Evolutionary conservation across 2,888 invertebrate genomes (phyloP), one percentile per base, ranked within the genome.

Genomic region (Leptothorax acervorum): DNA sequence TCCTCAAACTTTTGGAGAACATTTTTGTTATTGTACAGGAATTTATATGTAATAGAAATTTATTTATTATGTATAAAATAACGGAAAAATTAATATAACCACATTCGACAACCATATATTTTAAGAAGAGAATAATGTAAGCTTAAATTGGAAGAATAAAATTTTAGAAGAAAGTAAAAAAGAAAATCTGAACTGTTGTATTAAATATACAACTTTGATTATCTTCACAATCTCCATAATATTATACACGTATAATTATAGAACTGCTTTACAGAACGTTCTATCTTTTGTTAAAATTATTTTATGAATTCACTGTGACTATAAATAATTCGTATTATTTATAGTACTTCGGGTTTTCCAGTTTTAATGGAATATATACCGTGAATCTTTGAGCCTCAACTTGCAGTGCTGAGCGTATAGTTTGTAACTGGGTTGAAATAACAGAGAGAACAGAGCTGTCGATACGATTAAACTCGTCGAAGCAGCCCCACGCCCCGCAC

Each of bases 401-500:
- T 74, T 98, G 96, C 71, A 99, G 95, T 0, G 98, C 99, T 91
- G 97, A 98, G 81, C 98, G 96, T 85, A 99, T 98, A 18, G 98
- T 98, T 94, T 98, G 98, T 88, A 99, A 95, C 94, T 99, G 99
- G 0, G 98, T 97, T 0, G 99, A 99, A 92, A 99, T 98, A 2
- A 99, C 99, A 23, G 98, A 99, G 31, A 99, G 95, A 68, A 99
- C 98, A 0, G 99, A 98, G 5, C 98, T 97, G 88, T 99, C 98
- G 89, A 99, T 99, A 53, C 98, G 96, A 95, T 99, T 99, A 95
- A 99, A 99, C 95, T 99, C 98, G 91, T 99, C 99, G 93, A 99
- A 99, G 94, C 99, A 99, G 1, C 99, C 99, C 99, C 99, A 99
- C 3, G 98, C 98, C 0, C 99, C 99, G 93, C 98, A 98, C 93